A percentile compares a stretch with the other conserved stretches of the same genome.
phyloP scores from a whole-genome alignment of 2,888 invertebrate genomes.

The Drosophila imparisetae region DNA sequence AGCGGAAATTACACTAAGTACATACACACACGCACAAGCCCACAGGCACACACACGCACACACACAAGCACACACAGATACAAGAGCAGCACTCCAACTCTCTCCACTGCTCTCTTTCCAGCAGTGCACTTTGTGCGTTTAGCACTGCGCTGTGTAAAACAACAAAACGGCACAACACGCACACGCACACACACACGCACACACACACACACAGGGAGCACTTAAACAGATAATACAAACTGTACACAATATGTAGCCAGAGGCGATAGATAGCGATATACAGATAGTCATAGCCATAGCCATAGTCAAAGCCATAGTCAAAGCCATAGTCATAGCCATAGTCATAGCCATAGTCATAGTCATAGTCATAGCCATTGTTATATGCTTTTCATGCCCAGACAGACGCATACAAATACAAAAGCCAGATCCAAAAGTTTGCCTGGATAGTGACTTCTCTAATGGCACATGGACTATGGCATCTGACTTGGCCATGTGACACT shows the following conservation, averaged over 20 bases:
- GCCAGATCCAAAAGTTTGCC: slow-evolving; percentile 21
- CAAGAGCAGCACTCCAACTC: not conserved
- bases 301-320: slow-evolving; percentile 21
- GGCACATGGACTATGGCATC: slow-evolving; percentile 32
- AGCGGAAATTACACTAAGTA: slow-evolving; percentile 62
- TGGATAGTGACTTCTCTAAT: not conserved
- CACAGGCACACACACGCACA: not conserved
- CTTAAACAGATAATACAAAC: slow-evolving; percentile 8
- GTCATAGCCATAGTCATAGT: slow-evolving; percentile 15
- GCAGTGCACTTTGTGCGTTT: slow-evolving; percentile 42
- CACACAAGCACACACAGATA: not conserved
- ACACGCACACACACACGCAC: slow-evolving; percentile 22
- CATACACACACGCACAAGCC: slow-evolving; percentile 35
- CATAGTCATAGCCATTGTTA: not conserved
- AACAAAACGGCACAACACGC: slow-evolving; percentile 49
- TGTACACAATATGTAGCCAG: slow-evolving; percentile 27
- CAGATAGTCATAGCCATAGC: slow-evolving; percentile 20
- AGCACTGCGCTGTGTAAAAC: slow-evolving; percentile 49
- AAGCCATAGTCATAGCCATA: slow-evolving; percentile 9
- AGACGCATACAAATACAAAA: slow-evolving; percentile 51
- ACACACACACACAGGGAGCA: not conserved
- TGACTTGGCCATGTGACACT: not conserved
- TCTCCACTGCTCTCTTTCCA: slow-evolving; percentile 10
- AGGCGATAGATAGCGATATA: slow-evolving; percentile 26
- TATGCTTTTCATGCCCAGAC: slow-evolving; percentile 68